Evolutionary conservation across 2,888 invertebrate species (phyloP).

Genomic region (Branchipolynoe longqiensis): DNA sequence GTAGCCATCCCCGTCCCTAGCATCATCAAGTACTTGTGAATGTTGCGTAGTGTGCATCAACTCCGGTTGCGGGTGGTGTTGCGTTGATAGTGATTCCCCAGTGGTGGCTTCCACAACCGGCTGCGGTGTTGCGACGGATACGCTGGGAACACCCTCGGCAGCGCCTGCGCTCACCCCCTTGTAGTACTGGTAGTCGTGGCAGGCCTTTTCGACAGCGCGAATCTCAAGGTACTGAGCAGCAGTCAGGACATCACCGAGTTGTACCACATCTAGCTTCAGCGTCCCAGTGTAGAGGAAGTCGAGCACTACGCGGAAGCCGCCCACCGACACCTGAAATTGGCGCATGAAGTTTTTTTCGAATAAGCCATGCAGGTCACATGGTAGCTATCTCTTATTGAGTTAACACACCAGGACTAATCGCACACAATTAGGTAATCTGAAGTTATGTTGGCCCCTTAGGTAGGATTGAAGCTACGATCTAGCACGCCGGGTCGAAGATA

Average conservation of each 20-base stretch:
- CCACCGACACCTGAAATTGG: conserved; percentile 63
- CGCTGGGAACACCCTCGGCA: neutral
- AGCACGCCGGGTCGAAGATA: too few species aligned
- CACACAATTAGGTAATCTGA: too few species aligned
- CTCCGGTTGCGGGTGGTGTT: too few species aligned
- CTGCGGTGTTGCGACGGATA: neutral
- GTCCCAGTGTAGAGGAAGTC: conserved; percentile 67
- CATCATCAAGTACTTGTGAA: conserved; percentile 18
- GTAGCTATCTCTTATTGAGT: too few species aligned
- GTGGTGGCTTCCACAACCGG: neutral
- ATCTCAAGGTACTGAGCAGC: conserved; percentile 65
- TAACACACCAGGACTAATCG: too few species aligned
- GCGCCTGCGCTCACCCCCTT: conserved; percentile 29
- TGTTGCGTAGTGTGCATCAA: too few species aligned
- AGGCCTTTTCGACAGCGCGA: conserved; percentile 62
- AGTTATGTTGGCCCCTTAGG: too few species aligned
- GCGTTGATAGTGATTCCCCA: too few species aligned
- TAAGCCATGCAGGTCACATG: too few species aligned
- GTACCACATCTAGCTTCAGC: conserved; percentile 60
- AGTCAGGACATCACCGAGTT: conserved; percentile 61
- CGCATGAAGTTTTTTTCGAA: too few species aligned
- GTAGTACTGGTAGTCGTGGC: conserved; percentile 61
- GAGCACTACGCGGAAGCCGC: conserved; percentile 62
- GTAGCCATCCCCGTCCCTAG: conserved; percentile 2
- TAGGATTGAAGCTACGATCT: too few species aligned